Evolutionary conservation across 2,113 vertebrate species (phyloP).

Genomic region (Nettapus auritus): DNA sequence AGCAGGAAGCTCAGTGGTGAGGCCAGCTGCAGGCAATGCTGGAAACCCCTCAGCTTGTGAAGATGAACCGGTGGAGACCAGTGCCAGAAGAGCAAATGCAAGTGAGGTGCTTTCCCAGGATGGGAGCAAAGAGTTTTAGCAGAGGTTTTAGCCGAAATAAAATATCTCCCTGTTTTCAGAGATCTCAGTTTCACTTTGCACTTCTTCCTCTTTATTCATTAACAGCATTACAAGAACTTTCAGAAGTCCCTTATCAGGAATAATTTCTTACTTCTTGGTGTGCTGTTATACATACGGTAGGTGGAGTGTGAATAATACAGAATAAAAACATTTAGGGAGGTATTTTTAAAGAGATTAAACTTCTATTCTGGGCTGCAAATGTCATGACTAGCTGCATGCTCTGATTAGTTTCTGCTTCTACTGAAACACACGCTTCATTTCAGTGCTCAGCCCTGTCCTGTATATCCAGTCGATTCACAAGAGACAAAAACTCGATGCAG

Average conservation of each 20-base stretch:
- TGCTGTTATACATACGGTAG: neutral
- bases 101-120: neutral
- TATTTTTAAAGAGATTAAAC: neutral
- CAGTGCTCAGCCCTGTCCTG: neutral
- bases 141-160: neutral
- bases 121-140: neutral
- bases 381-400: neutral
- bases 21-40: neutral
- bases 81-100: neutral
- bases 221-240: neutral
- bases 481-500: neutral
- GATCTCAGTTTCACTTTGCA: neutral
- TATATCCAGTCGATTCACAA: neutral
- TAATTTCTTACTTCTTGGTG: neutral
- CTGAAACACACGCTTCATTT: neutral
- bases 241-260: neutral
- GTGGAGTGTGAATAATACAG: neutral
- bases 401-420: neutral
- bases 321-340: neutral
- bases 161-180: neutral
- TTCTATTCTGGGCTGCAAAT: neutral
- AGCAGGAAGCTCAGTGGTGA: neutral
- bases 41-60: neutral
- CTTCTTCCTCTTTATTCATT: neutral
- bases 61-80: accelerated